These are phyloP conservation scores for Hylomyscus alleni DNA, from an alignment of 2,797 vertebrate species.

Conservation along the genomic window DNA sequence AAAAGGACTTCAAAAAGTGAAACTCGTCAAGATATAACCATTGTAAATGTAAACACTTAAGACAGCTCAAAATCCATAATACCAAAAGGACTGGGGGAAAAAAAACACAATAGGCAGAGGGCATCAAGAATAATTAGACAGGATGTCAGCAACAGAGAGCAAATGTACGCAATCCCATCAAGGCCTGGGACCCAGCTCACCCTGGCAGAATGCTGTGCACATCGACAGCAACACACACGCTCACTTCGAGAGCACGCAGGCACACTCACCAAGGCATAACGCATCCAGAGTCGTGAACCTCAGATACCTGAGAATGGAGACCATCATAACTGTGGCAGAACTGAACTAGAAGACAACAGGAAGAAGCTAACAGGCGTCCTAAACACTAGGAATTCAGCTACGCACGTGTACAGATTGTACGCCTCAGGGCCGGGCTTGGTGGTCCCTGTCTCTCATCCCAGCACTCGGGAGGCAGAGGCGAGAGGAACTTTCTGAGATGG, in stretches of 20 bases:
- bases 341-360: not conserved
- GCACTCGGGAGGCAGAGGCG: not conserved
- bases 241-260: not conserved
- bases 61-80: constrained; percentile 27
- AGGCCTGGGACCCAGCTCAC: not conserved
- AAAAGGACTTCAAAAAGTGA: not conserved
- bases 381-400: not conserved
- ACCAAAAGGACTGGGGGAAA: not conserved
- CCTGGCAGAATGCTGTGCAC: not conserved
- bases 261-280: not conserved
- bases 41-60: not conserved
- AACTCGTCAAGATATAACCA: not conserved
- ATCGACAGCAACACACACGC: not conserved
- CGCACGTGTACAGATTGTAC: not conserved
- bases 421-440: not conserved
- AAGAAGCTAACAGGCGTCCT: not conserved
- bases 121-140: not conserved
- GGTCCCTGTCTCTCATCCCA: not conserved
- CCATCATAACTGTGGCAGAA: not conserved
- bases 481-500: not conserved
- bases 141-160: not conserved
- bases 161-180: not conserved
- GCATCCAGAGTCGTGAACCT: not conserved
- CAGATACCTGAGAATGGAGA: not conserved
- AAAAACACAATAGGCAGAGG: not conserved